phyloP scores from a whole-genome alignment of 1,140 invertebrate genomes.

The Danaus melanippus region DNA sequence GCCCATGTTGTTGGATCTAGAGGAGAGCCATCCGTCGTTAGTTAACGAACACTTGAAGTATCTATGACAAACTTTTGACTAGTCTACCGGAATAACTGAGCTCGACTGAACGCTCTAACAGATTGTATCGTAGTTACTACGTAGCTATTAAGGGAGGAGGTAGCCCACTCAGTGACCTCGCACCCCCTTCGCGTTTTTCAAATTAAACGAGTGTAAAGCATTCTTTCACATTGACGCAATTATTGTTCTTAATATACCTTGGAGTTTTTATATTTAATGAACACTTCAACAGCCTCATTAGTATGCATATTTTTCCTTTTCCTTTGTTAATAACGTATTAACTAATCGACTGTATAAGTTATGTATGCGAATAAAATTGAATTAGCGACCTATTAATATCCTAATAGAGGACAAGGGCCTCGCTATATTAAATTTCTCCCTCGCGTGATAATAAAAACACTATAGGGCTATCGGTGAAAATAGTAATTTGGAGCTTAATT shows the following conservation, averaged over 20 bases:
- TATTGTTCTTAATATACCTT: constrained; percentile 28
- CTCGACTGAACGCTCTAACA: constrained; percentile 44
- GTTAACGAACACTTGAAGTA: constrained; percentile 6
- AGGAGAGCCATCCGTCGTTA: constrained; percentile 19
- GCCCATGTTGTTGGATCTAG: constrained; percentile 44
- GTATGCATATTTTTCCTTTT: constrained; percentile 10
- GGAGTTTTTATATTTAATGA: constrained; percentile 29
- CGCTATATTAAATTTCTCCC: constrained; percentile 5
- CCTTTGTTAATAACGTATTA: constrained; percentile 14
- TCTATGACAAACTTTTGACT: constrained; percentile 25
- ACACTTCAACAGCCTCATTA: constrained; percentile 1
- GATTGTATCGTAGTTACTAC: constrained; percentile 51
- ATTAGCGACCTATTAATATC: constrained; percentile 16
- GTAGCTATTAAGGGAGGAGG: constrained; percentile 58
- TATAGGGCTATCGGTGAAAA: no score
- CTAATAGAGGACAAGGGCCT: constrained; percentile 17
- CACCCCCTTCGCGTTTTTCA: constrained; percentile 69
- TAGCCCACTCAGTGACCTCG: constrained; percentile 63
- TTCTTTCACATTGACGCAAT: constrained; percentile 57
- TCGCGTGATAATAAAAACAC: constrained; percentile 10
- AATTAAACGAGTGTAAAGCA: constrained; percentile 64
- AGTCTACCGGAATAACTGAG: constrained; percentile 37
- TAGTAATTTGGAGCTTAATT: no score
- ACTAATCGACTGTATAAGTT: constrained; percentile 7
- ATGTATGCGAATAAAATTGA: constrained; percentile 4